Evolutionary conservation across 2,888 invertebrate species (phyloP).

Genomic region (Tenthredo amoena): DNA sequence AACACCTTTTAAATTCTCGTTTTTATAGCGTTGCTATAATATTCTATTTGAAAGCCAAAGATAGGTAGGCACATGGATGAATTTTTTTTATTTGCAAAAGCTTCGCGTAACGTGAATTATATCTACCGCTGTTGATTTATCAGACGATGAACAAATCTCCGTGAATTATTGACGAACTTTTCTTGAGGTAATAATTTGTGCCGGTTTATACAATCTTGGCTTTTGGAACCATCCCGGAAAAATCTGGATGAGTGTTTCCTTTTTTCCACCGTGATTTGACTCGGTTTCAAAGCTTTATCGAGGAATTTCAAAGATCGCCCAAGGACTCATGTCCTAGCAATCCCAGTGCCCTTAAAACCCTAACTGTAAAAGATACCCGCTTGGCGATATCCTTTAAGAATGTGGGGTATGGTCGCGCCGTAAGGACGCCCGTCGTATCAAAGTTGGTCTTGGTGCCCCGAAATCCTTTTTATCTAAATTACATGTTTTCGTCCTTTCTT

Average conservation of each 20-base stretch:
- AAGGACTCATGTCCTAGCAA: conserved; percentile 55
- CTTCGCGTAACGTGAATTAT: not conserved
- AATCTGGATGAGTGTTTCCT: not conserved
- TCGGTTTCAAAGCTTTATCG: conserved; percentile 39
- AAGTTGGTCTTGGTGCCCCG: conserved; percentile 59
- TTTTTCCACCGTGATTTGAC: conserved; percentile 17
- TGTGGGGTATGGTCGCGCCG: conserved; percentile 66
- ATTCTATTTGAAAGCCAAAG: not conserved
- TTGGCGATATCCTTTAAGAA: conserved; percentile 62
- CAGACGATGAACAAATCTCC: not conserved
- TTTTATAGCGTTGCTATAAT: not conserved
- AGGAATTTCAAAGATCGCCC: conserved; percentile 52
- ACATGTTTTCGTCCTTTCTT: conserved; percentile 73
- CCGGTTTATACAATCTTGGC: not conserved
- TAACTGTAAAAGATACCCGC: conserved; percentile 51
- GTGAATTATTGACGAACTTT: not conserved
- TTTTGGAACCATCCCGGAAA: not conserved
- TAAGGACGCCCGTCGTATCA: conserved; percentile 64
- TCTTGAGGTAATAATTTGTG: not conserved
- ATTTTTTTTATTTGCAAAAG: not conserved
- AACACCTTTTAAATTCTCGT: conserved; percentile 28
- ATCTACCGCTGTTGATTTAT: not conserved
- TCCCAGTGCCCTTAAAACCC: conserved; percentile 53
- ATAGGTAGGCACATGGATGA: not conserved
- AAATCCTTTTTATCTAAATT: conserved; percentile 72